Conservation (phyloP, 2,888 invertebrate species). For the Serrognathus titanus region DNA sequence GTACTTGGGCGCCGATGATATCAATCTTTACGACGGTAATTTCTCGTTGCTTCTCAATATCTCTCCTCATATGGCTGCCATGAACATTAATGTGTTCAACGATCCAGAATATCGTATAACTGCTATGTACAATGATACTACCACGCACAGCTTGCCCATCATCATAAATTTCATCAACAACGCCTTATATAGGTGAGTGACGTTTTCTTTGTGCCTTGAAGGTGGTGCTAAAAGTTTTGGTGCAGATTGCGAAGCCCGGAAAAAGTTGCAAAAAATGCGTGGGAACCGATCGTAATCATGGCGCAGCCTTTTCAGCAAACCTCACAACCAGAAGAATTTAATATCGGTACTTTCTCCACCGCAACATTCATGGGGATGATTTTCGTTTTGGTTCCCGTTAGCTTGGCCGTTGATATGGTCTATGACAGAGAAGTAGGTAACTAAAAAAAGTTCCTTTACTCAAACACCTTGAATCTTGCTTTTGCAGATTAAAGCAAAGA, state of each 20-base stretch:
- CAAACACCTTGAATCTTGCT: neutral
- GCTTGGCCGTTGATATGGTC: constrained; percentile 75
- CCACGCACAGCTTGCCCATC: constrained; percentile 74
- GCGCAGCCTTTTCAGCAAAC: constrained; percentile 72
- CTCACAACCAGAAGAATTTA: constrained; percentile 68
- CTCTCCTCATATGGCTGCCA: constrained; percentile 65
- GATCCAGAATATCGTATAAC: constrained; percentile 57
- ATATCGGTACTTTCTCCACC: constrained; percentile 69
- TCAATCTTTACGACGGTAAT: constrained; percentile 62
- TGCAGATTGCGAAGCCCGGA: constrained; percentile 17
- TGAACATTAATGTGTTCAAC: constrained; percentile 57
- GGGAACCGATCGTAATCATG: constrained; percentile 61
- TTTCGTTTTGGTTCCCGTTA: constrained; percentile 73
- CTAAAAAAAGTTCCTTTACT: neutral
- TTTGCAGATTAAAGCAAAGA: constrained; percentile 73
- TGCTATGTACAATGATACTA: constrained; percentile 74
- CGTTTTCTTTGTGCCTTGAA: constrained; percentile 26
- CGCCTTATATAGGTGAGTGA: constrained; percentile 60
- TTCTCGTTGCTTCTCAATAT: constrained; percentile 61
- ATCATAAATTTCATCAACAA: constrained; percentile 70
- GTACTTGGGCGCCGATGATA: constrained; percentile 41
- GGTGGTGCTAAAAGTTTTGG: neutral
- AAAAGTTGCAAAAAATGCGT: constrained; percentile 35
- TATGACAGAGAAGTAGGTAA: constrained; percentile 73
- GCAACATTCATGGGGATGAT: constrained; percentile 77